Base-by-base conservation (phyloP, 2,113 vertebrate species). In the Grammomys dolichurus region DNA sequence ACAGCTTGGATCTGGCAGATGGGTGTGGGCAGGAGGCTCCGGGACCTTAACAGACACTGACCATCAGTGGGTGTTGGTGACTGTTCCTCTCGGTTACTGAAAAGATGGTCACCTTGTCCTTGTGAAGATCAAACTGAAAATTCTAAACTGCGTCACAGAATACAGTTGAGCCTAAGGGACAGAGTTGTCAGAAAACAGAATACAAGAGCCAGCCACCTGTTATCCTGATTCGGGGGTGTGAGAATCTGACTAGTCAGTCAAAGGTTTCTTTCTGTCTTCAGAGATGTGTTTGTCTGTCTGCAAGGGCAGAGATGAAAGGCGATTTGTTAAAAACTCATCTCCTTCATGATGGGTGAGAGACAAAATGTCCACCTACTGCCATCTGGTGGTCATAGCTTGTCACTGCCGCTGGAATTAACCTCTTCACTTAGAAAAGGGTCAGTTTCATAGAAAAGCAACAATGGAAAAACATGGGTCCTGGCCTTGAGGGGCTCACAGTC, bases 291-390 rank as follows among this genome's bases (percentile, higher is more conserved):
- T 81, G 78, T 58, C 22, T 48, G 36, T 93, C 78, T 93, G 60
- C 28, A 48, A 48, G 77, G 54, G 28, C 58, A 90, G 94, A 92
- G 60, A 67, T 65, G 93, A 96, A 96, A 95, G 73, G 36, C 73
- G 78, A 70, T 28, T 90, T 89, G 82, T 86, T 48, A 51, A 8
- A 51, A 94, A 78, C 48, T n/a, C 69, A 75, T 67, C 82, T 63
- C 60, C 12, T 19, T 48, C 20, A 3, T 84, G 56, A 77, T 72
- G 81, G 77, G 58, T 43, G 78, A 75, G 54, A n/a, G 58, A 97
- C 95, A 95, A 95, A 67, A 67, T 94, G 78, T 97, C 97, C 40
- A 89, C 82, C 88, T n/a, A 95, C 89, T 97, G 97, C 95, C 97
- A 97, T 97, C 97, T 97, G 92, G 95, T 96, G 97, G 90, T 0